A percentile compares a stretch with the other conserved stretches of the same genome.
Evolutionary conservation across 2,113 vertebrate species (phyloP).

Genomic region (Cinclus mexicanus): DNA sequence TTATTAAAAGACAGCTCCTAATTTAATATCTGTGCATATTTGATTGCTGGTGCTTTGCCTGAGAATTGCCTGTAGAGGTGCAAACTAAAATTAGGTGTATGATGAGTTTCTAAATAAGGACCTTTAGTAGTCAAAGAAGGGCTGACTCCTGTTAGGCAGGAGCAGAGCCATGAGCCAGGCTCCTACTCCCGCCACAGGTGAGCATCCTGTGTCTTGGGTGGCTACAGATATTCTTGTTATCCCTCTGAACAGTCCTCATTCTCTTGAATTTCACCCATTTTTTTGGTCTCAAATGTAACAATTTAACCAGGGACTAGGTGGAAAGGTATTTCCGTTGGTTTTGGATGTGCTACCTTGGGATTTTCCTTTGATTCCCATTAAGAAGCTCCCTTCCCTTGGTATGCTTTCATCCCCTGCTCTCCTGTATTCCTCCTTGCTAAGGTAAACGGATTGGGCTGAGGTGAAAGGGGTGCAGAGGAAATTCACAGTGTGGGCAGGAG

Average conservation of each 20-base stretch:
- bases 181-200: accelerated
- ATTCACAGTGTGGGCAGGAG: background rate
- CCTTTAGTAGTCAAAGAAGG: background rate
- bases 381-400: background rate
- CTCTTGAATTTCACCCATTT: background rate
- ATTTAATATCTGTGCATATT: background rate
- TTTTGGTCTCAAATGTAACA: background rate
- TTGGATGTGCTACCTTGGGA: background rate
- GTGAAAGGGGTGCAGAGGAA: background rate
- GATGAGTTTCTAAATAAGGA: constrained; percentile 28
- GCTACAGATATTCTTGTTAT: background rate
- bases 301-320: background rate
- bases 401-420: background rate
- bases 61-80: constrained; percentile 17
- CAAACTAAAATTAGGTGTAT: constrained; percentile 8
- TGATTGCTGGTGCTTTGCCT: background rate
- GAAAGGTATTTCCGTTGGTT: background rate
- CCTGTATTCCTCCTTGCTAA: background rate
- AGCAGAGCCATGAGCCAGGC: background rate
- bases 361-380: background rate
- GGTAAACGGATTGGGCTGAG: background rate
- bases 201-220: background rate
- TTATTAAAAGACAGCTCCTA: constrained; percentile 21
- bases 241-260: accelerated
- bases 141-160: background rate